phyloP scores from a whole-genome alignment of 2,113 vertebrate species.

The Phylloscopus whistleri region DNA sequence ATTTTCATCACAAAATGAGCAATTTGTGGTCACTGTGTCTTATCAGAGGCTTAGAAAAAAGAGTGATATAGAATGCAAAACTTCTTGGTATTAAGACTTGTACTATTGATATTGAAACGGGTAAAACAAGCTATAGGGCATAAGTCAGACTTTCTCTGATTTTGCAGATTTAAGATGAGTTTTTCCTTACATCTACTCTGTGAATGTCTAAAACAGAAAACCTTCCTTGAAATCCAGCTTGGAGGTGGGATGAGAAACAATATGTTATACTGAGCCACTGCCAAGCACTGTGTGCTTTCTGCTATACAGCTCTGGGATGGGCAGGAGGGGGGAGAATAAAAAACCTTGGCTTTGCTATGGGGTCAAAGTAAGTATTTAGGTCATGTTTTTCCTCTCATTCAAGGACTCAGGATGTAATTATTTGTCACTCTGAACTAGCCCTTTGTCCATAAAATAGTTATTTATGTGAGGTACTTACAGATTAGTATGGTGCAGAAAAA shows the following conservation, averaged over 20 bases:
- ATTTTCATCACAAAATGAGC: background rate
- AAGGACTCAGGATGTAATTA: background rate
- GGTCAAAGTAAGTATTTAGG: background rate
- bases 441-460: background rate
- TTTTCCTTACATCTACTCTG: background rate
- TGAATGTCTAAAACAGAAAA: background rate
- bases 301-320: fast-evolving
- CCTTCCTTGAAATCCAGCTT: background rate
- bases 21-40: background rate
- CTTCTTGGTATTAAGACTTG: background rate
- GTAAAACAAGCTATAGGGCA: background rate
- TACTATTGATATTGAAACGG: background rate
- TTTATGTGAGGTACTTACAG: background rate
- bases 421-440: background rate
- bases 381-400: background rate
- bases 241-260: background rate
- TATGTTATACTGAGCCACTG: background rate
- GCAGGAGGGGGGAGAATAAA: background rate
- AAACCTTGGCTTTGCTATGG: background rate
- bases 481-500: background rate
- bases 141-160: background rate
- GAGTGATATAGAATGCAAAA: background rate
- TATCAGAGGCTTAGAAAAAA: background rate
- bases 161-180: background rate
- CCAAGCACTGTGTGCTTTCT: background rate